phyloP scores from a whole-genome alignment of 30 jellyfish, hydroid and myxozoan genomes.

The Phacellophora camtschatica region DNA sequence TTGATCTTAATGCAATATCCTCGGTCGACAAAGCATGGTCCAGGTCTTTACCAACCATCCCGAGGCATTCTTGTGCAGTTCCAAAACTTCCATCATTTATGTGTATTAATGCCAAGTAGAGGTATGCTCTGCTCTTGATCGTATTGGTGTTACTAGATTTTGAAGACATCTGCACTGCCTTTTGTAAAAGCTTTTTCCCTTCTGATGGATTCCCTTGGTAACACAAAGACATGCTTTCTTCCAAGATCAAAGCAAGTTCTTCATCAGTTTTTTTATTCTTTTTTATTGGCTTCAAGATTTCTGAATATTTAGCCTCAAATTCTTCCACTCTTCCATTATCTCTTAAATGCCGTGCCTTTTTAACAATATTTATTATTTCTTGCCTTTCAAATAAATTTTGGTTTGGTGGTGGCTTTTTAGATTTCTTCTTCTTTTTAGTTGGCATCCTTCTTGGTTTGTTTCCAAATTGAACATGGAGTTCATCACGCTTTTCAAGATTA shows the following conservation, averaged over 20 bases:
- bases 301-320: conserved; percentile 46
- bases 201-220: conserved; percentile 68
- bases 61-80: conserved; percentile 86
- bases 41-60: conserved; percentile 42
- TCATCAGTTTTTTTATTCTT: conserved; percentile 27
- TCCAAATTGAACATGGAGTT: conserved; percentile 45
- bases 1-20: conserved; percentile 37
- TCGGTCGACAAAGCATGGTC: conserved; percentile 45
- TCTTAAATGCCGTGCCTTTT: neutral
- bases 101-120: conserved; percentile 63
- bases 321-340: conserved; percentile 76
- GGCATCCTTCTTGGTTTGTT: conserved; percentile 18
- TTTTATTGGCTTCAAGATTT: conserved; percentile 18
- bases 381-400: conserved; percentile 5
- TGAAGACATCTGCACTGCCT: conserved; percentile 63
- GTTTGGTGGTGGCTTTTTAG: neutral
- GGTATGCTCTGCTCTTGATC: conserved; percentile 74
- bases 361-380: conserved; percentile 11
- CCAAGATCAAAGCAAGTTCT: conserved; percentile 38
- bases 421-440: neutral
- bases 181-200: conserved; percentile 71
- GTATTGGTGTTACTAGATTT: conserved; percentile 54
- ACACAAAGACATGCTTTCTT: conserved; percentile 32
- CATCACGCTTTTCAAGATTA: conserved; percentile 42
- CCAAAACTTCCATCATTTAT: conserved; percentile 82